Conservation (phyloP, 2,797 vertebrate species). For the Cyclura pinguis region DNA sequence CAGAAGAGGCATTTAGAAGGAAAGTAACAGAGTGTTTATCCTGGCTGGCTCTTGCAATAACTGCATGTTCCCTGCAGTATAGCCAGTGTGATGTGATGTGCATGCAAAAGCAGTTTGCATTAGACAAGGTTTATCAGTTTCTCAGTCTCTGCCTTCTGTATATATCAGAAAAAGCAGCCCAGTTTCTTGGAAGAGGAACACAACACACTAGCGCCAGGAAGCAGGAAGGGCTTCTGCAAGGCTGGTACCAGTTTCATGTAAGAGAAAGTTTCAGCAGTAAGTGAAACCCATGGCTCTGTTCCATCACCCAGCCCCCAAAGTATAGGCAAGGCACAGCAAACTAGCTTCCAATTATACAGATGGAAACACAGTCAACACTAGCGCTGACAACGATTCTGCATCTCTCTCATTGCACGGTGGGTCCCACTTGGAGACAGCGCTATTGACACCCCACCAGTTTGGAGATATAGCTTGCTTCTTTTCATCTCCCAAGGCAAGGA, state of each 20-base stretch:
- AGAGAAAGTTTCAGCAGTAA: neutral
- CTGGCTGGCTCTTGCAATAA: constrained; percentile 75
- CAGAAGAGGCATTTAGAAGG: constrained; percentile 71
- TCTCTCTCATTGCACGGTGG: constrained; percentile 48
- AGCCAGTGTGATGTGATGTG: constrained; percentile 74
- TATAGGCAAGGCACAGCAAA: neutral
- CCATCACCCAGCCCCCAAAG: constrained; percentile 17
- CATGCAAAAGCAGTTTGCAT: constrained; percentile 76
- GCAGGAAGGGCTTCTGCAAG: constrained; percentile 37
- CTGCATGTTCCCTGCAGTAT: constrained; percentile 77
- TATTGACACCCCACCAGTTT: constrained; percentile 59
- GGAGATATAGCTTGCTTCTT: constrained; percentile 64
- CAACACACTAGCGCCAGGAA: neutral
- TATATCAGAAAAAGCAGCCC: constrained; percentile 29
- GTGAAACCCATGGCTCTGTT: constrained; percentile 33
- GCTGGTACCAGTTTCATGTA: constrained; percentile 10
- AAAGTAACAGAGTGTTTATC: constrained; percentile 76
- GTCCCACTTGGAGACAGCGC: constrained; percentile 59
- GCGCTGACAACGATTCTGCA: constrained; percentile 31
- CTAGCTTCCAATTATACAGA: neutral
- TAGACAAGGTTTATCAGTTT: constrained; percentile 72
- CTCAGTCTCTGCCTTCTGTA: constrained; percentile 67
- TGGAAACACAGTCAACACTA: neutral
- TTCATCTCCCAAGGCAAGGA: constrained; percentile 53
- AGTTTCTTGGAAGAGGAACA: constrained; percentile 50